Evolutionary conservation across 2,888 invertebrate species (phyloP).

Genomic region (Lamellibrachia satsuma): DNA sequence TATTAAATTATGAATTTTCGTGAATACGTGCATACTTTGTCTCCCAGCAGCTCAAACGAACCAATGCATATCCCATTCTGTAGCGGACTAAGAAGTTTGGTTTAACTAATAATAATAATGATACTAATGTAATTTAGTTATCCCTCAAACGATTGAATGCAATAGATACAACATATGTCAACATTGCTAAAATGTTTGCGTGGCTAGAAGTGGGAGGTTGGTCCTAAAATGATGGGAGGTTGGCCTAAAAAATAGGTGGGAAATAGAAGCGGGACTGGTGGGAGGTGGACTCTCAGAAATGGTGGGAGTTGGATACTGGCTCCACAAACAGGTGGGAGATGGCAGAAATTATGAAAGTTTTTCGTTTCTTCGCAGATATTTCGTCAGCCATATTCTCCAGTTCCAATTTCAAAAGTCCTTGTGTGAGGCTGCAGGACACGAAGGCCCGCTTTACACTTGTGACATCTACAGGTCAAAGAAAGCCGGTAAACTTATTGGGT

Average conservation of each 20-base stretch:
- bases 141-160: not conserved
- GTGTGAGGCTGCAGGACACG: conserved; percentile 82
- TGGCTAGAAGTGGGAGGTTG: too few relatives aligned
- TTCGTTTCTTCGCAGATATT: conserved; percentile 75
- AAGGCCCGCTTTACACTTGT: conserved; percentile 84
- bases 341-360: not conserved
- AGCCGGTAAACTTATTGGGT: conserved; percentile 87
- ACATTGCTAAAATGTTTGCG: too few relatives aligned
- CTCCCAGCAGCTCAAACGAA: too few relatives aligned
- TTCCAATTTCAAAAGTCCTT: conserved; percentile 90
- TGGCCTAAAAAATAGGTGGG: too few relatives aligned
- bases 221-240: too few relatives aligned
- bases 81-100: not conserved
- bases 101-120: conserved; percentile 18
- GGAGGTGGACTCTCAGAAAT: too few relatives aligned
- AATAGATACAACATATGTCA: not conserved
- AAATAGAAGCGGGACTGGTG: too few relatives aligned
- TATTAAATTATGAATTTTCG: not conserved
- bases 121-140: not conserved
- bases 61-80: not conserved
- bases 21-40: not conserved
- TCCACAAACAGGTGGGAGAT: too few relatives aligned
- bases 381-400: conserved; percentile 89
- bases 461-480: conserved; percentile 88
- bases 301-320: too few relatives aligned